These are phyloP conservation scores for Chromoteleia sp. DNA, from an alignment of 2,888 invertebrate genomes.

Conservation along the genomic window DNA sequence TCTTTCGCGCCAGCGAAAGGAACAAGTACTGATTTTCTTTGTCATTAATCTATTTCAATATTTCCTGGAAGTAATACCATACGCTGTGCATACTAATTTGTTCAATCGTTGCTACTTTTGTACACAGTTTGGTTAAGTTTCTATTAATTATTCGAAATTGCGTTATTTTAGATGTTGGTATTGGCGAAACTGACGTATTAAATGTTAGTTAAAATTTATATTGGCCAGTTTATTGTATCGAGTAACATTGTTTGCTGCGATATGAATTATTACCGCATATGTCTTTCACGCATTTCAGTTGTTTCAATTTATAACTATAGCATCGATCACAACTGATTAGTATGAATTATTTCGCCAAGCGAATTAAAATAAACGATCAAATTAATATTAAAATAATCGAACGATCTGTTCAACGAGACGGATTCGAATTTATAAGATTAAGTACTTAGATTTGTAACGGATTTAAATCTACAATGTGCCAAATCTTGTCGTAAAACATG, in stretches of 20 bases:
- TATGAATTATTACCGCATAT: not conserved
- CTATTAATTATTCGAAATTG: too few species aligned
- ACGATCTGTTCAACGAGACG: not conserved
- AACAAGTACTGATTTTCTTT: not conserved
- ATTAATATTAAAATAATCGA: slow-evolving; percentile 18
- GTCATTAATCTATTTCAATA: not conserved
- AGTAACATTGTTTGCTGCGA: too few species aligned
- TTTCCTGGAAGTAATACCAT: not conserved
- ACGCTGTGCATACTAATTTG: too few species aligned
- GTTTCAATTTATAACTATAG: slow-evolving; percentile 15
- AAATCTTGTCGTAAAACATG: too few species aligned
- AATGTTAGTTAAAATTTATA: too few species aligned
- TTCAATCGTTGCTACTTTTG: too few species aligned
- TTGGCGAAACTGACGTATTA: not conserved
- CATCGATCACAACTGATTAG: slow-evolving; percentile 11
- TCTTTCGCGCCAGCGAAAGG: not conserved
- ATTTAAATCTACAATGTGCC: too few species aligned
- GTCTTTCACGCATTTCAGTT: not conserved
- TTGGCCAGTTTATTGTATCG: too few species aligned
- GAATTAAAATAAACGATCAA: slow-evolving; percentile 7
- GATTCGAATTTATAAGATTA: slow-evolving; percentile 10
- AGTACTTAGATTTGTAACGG: not conserved
- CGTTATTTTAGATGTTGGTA: too few species aligned
- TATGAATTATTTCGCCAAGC: not conserved
- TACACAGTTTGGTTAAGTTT: too few species aligned